These are phyloP conservation scores for Trichonephila clavata DNA, from an alignment of 1,140 invertebrate species.

Conservation along the genomic window DNA sequence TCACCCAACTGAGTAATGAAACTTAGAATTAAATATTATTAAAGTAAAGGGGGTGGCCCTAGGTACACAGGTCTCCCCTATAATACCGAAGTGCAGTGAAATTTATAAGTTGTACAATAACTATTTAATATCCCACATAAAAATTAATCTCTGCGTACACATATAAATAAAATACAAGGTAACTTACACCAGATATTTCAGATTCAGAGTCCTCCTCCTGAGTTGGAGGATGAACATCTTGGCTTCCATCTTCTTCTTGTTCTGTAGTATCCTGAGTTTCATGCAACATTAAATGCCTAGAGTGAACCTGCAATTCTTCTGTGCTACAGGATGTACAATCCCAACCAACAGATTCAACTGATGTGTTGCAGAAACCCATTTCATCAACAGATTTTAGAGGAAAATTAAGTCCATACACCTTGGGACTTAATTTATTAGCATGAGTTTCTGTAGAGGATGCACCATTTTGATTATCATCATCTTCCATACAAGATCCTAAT, in stretches of 20 bases:
- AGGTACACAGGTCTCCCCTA: too few relatives aligned
- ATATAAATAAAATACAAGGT: background rate
- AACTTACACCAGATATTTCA: slow-evolving; percentile 64
- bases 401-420: slow-evolving; percentile 77
- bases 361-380: slow-evolving; percentile 63
- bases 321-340: slow-evolving; percentile 75
- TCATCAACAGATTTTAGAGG: slow-evolving; percentile 69
- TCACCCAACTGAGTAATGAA: too few relatives aligned
- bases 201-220: slow-evolving; percentile 78
- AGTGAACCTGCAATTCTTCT: slow-evolving; percentile 62
- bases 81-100: too few relatives aligned
- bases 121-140: too few relatives aligned
- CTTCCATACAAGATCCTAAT: slow-evolving; percentile 1
- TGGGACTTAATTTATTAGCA: slow-evolving; percentile 74
- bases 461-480: slow-evolving; percentile 43
- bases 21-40: too few relatives aligned
- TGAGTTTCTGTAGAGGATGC: background rate
- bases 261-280: slow-evolving; percentile 69
- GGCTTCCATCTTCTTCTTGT: slow-evolving; percentile 78
- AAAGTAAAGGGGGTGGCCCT: too few relatives aligned
- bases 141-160: too few relatives aligned
- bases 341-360: slow-evolving; percentile 68
- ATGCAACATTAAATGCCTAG: slow-evolving; percentile 64
- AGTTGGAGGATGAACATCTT: slow-evolving; percentile 79
- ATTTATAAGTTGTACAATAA: too few relatives aligned